phyloP scores from a whole-genome alignment of 1,140 invertebrate species.

The Papilio xuthus region DNA sequence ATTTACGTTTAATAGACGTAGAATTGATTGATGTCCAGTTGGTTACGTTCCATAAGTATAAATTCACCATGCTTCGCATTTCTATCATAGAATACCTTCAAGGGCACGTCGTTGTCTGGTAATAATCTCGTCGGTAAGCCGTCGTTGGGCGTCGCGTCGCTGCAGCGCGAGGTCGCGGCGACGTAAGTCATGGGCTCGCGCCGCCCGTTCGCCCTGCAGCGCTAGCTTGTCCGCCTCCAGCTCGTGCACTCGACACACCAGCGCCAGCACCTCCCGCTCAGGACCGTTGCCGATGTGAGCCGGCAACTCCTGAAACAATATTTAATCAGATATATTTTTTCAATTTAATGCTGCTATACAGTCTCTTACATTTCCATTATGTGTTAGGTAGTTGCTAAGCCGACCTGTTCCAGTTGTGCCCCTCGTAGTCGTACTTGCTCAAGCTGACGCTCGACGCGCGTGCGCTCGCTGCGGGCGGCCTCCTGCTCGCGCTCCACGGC shows the following conservation, averaged over 20 bases:
- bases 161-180: constrained; percentile 91
- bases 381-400: constrained; percentile 32
- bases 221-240: constrained; percentile 96
- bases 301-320: constrained; percentile 86
- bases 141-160: constrained; percentile 91
- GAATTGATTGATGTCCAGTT: not conserved
- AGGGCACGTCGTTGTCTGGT: constrained; percentile 92
- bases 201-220: constrained; percentile 91
- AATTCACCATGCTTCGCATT: not conserved
- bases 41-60: not conserved
- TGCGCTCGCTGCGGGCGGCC: constrained; percentile 88
- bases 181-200: constrained; percentile 92
- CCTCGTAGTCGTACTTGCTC: constrained; percentile 88
- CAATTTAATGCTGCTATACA: not conserved
- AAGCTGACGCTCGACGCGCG: constrained; percentile 89
- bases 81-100: constrained; percentile 84
- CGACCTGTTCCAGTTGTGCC: constrained; percentile 90
- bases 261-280: constrained; percentile 91
- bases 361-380: not conserved
- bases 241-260: constrained; percentile 94
- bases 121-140: constrained; percentile 95
- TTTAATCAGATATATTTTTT: not conserved
- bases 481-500: constrained; percentile 93
- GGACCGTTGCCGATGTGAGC: constrained; percentile 91
- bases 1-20: not conserved